Conservation (phyloP, 2,888 invertebrate species). For the Pandemis cinnamomeana region DNA sequence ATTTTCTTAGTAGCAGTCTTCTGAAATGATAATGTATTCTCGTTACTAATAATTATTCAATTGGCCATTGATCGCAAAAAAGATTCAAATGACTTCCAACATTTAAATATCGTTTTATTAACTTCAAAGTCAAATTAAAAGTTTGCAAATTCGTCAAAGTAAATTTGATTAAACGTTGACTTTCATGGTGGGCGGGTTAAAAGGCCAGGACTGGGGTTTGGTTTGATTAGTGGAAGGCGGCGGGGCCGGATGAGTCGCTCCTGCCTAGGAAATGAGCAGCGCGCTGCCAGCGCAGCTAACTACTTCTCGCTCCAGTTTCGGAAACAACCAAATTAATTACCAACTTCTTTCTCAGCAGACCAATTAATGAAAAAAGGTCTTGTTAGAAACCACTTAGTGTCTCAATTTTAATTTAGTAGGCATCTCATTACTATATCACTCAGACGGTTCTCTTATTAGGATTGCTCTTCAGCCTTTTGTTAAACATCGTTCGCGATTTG, state of each 20-base stretch:
- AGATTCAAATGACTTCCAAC: conserved; percentile 21
- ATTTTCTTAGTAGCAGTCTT: neutral
- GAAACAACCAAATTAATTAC: conserved; percentile 21
- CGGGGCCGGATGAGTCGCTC: conserved; percentile 21
- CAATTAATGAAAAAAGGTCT: conserved; percentile 17
- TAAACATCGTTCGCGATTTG: neutral
- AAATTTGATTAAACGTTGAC: conserved; percentile 34
- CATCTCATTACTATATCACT: conserved; percentile 9
- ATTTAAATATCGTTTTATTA: conserved; percentile 32
- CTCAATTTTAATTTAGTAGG: conserved; percentile 2
- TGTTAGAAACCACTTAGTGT: conserved; percentile 11
- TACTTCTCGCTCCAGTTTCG: conserved; percentile 10
- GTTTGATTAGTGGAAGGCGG: conserved; percentile 32
- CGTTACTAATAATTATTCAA: conserved; percentile 18
- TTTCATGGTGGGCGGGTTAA: conserved; percentile 7
- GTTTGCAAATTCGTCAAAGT: conserved; percentile 32
- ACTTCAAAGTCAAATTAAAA: conserved; percentile 31
- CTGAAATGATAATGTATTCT: conserved; percentile 17
- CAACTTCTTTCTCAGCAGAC: conserved; percentile 22
- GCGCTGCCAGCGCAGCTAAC: conserved; percentile 6
- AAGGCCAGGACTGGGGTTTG: conserved; percentile 22
- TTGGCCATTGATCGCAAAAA: conserved; percentile 18
- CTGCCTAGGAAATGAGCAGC: conserved; percentile 36
- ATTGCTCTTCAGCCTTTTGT: neutral
- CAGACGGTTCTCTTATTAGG: neutral